Evolutionary conservation across 2,113 vertebrate genomes (phyloP).

Genomic region (Psophia crepitans): DNA sequence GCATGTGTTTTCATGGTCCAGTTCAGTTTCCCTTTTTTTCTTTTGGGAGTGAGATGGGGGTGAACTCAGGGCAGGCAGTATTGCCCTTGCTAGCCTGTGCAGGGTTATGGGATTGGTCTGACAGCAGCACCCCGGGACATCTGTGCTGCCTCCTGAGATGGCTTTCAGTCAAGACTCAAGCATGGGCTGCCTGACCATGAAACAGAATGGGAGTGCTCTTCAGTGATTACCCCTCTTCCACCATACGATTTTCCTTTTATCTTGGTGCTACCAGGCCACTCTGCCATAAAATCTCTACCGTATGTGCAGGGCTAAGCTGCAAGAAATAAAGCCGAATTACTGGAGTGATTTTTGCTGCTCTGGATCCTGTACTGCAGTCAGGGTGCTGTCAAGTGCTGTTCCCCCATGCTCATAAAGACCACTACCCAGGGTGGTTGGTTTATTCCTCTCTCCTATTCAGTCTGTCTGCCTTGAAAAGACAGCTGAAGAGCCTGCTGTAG

Average conservation of each 20-base stretch:
- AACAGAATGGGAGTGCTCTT: not conserved
- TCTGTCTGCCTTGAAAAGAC: not conserved
- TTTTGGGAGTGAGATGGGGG: too few relatives aligned
- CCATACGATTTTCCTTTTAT: not conserved
- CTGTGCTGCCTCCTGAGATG: not conserved
- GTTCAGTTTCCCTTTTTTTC: not conserved
- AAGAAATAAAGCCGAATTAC: not conserved
- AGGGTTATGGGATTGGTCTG: not conserved
- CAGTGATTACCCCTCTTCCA: not conserved
- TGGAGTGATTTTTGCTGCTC: not conserved
- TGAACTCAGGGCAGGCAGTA: not conserved
- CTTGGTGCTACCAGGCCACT: not conserved
- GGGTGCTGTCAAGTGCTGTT: rapidly evolving
- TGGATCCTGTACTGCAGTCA: not conserved
- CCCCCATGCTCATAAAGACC: rapidly evolving
- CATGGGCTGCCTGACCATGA: not conserved
- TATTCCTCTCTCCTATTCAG: not conserved
- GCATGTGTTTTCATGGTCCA: rapidly evolving
- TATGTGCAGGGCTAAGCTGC: not conserved
- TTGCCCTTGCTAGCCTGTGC: not conserved
- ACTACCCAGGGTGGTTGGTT: not conserved
- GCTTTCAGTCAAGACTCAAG: not conserved
- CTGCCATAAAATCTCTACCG: not conserved
- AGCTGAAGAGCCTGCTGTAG: not conserved
- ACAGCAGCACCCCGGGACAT: not conserved